These are phyloP conservation scores for Drosophila pseudotakahashii DNA, from an alignment of 2,888 invertebrate genomes.

Conservation along the genomic window DNA sequence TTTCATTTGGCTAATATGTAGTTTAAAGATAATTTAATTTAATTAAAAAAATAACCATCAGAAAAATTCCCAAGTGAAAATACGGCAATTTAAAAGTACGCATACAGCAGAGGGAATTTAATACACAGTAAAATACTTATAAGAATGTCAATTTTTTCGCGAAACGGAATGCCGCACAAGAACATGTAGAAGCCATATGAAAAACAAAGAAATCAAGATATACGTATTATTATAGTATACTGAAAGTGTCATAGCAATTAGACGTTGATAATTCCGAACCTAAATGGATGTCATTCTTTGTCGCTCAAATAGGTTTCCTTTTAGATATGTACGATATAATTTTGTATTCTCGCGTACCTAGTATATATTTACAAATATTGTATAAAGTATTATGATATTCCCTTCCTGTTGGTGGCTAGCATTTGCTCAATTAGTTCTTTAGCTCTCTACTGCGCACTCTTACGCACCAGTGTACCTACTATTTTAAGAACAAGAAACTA, in stretches of 20 bases:
- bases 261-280: constrained; percentile 13
- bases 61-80: constrained; percentile 13
- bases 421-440: constrained; percentile 70
- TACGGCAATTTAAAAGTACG: background rate
- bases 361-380: constrained; percentile 40
- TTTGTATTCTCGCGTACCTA: constrained; percentile 39
- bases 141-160: constrained; percentile 65
- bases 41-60: background rate
- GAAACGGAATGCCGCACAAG: constrained; percentile 10
- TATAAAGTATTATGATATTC: constrained; percentile 60
- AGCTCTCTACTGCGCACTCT: constrained; percentile 54
- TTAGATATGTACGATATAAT: constrained; percentile 33
- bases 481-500: constrained; percentile 59
- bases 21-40: constrained; percentile 10
- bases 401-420: constrained; percentile 56
- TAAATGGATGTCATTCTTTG: constrained; percentile 20
- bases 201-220: constrained; percentile 42
- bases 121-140: constrained; percentile 24
- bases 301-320: constrained; percentile 45
- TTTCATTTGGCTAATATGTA: constrained; percentile 22
- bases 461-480: constrained; percentile 70
- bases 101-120: constrained; percentile 31
- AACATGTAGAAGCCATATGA: constrained; percentile 57
- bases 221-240: constrained; percentile 64
- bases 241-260: constrained; percentile 66